A percentile compares a stretch with the other conserved stretches of the same genome.
phyloP scores from a whole-genome alignment of 2,888 invertebrate species.

The Ariolimax columbianus region DNA sequence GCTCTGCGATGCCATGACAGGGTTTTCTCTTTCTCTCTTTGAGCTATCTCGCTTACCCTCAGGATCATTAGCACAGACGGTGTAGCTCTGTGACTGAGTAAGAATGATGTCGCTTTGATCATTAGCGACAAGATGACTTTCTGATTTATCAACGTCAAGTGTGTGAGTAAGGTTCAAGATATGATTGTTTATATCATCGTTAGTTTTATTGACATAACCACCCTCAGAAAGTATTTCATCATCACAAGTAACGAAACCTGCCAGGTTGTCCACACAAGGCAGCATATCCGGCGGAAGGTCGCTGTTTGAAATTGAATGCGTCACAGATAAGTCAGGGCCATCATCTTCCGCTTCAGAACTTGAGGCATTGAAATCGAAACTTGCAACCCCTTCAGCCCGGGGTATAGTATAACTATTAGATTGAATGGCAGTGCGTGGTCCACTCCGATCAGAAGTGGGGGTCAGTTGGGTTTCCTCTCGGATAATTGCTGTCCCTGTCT shows the following conservation, averaged over 20 bases:
- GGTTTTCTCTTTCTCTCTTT: conserved; percentile 8
- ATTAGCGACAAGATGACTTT: conserved; percentile 1
- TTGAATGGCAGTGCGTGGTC: neutral
- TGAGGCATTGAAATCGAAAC: conserved; percentile 2
- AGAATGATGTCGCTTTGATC: neutral
- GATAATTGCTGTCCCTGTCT: neutral
- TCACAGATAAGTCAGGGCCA: conserved; percentile 24
- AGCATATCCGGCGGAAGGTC: conserved; percentile 31
- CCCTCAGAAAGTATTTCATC: neutral
- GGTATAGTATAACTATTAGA: conserved; percentile 31
- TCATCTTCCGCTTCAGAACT: conserved; percentile 37
- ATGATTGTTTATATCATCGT: conserved; percentile 21
- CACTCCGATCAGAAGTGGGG: neutral
- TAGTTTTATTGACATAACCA: conserved; percentile 11
- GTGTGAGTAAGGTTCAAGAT: conserved; percentile 41
- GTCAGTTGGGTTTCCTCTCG: neutral
- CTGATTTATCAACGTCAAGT: conserved; percentile 19
- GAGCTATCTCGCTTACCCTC: conserved; percentile 6
- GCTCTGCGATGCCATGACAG: conserved; percentile 24
- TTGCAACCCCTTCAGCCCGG: neutral
- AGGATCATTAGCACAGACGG: conserved; percentile 21
- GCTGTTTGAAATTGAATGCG: conserved; percentile 38
- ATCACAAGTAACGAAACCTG: neutral
- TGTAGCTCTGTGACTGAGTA: conserved; percentile 35
- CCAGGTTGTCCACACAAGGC: conserved; percentile 2